Percentiles rank a stretch among this genome's conserved stretches.
Conservation (phyloP, 2,888 invertebrate species). For the Drosophila sordidapex region DNA sequence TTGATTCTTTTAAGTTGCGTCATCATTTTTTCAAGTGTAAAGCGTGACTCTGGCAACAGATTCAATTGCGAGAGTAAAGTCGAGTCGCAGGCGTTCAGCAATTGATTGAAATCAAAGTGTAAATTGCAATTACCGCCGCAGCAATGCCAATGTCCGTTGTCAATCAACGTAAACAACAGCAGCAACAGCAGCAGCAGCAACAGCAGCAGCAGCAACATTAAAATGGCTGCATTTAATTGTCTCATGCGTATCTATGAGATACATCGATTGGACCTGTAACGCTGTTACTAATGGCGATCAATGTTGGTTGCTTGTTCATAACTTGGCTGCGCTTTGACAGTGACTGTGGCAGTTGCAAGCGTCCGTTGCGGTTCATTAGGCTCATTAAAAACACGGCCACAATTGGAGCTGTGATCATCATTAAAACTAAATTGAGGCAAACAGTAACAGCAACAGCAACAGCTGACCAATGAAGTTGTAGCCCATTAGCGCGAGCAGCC, state of each 20-base stretch:
- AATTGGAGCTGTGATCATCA: slow-evolving; percentile 74
- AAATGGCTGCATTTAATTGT: slow-evolving; percentile 76
- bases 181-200: not conserved
- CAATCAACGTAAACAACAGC: slow-evolving; percentile 53
- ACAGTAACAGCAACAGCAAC: slow-evolving; percentile 1
- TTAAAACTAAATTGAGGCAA: slow-evolving; percentile 57
- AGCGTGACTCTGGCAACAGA: not conserved
- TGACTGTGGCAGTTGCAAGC: slow-evolving; percentile 37
- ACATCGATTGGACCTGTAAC: slow-evolving; percentile 14
- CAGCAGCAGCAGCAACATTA: slow-evolving; percentile 6
- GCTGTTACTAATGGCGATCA: slow-evolving; percentile 27
- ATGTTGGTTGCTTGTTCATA: slow-evolving; percentile 50
- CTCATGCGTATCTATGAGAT: slow-evolving; percentile 50
- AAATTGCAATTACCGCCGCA: slow-evolving; percentile 67
- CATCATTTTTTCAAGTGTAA: not conserved
- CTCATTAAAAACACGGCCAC: slow-evolving; percentile 67
- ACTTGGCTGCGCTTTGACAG: slow-evolving; percentile 44
- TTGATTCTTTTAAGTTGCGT: not conserved
- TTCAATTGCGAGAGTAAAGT: not conserved
- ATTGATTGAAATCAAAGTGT: slow-evolving; percentile 80
- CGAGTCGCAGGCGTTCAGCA: slow-evolving; percentile 28
- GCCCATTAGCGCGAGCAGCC: slow-evolving; percentile 62
- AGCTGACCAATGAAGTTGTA: slow-evolving; percentile 74
- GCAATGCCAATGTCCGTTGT: slow-evolving; percentile 52
- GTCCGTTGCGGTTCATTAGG: slow-evolving; percentile 67